phyloP scores from a whole-genome alignment of 2,888 invertebrate species.

The Idaea biselata region DNA sequence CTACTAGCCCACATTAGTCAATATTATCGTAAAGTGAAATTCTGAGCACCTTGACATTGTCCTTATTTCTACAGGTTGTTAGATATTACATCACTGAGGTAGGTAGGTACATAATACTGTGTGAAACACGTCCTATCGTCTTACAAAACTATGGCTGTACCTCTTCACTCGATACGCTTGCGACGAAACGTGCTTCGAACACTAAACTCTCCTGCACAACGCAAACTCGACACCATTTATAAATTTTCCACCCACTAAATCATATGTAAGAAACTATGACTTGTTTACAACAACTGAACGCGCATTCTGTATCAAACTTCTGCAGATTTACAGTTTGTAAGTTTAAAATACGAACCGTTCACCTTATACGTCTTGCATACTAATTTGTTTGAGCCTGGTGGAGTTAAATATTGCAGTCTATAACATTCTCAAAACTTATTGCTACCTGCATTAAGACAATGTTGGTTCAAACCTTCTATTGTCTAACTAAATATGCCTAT shows the following conservation, averaged over 20 bases:
- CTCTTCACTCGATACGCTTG: slow-evolving; percentile 34
- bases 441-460: background rate
- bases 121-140: slow-evolving; percentile 48
- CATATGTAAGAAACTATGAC: slow-evolving; percentile 23
- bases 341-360: slow-evolving; percentile 24
- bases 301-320: slow-evolving; percentile 16
- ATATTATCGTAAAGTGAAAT: slow-evolving; percentile 44
- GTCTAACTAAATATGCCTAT: background rate
- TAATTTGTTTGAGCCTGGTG: slow-evolving; percentile 9
- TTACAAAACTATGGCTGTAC: slow-evolving; percentile 53
- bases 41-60: slow-evolving; percentile 64
- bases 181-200: slow-evolving; percentile 47
- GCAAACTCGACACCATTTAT: slow-evolving; percentile 15
- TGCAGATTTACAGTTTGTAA: slow-evolving; percentile 10
- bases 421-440: background rate
- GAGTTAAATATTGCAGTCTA: background rate
- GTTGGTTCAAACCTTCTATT: background rate
- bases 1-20: background rate
- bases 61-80: slow-evolving; percentile 43
- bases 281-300: slow-evolving; percentile 20
- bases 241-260: slow-evolving; percentile 27
- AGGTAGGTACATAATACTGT: slow-evolving; percentile 42
- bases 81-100: slow-evolving; percentile 50
- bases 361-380: slow-evolving; percentile 25
- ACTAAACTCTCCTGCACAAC: slow-evolving; percentile 31